phyloP scores from a whole-genome alignment of 2,888 invertebrate species.

The Dicycla oo region DNA sequence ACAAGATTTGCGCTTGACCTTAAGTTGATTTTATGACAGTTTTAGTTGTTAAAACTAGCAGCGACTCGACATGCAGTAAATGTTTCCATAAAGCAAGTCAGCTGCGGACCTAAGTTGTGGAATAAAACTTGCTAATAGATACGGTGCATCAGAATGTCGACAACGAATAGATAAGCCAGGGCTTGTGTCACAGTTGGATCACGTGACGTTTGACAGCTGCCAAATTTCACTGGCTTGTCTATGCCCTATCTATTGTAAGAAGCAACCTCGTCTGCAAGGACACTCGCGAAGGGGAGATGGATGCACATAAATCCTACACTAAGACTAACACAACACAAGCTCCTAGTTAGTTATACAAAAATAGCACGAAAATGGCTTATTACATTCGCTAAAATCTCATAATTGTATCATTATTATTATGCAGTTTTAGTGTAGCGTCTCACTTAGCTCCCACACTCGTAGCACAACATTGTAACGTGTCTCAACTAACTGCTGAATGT shows the following conservation, averaged over 20 bases:
- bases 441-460: slow-evolving; percentile 63
- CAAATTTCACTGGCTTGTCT: slow-evolving; percentile 16
- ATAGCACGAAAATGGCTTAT: slow-evolving; percentile 87
- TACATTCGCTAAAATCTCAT: slow-evolving; percentile 85
- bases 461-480: slow-evolving; percentile 60
- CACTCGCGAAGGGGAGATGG: slow-evolving; percentile 75
- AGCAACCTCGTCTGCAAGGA: slow-evolving; percentile 39
- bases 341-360: slow-evolving; percentile 86
- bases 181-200: slow-evolving; percentile 6
- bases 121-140: slow-evolving; percentile 28
- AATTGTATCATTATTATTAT: slow-evolving; percentile 80
- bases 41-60: slow-evolving; percentile 9
- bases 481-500: slow-evolving; percentile 69
- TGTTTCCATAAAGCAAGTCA: not conserved
- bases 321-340: slow-evolving; percentile 89
- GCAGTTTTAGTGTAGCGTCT: slow-evolving; percentile 83
- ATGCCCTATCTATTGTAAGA: slow-evolving; percentile 11
- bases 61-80: slow-evolving; percentile 1
- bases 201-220: slow-evolving; percentile 3
- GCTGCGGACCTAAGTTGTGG: slow-evolving; percentile 3
- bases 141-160: slow-evolving; percentile 29
- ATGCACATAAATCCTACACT: slow-evolving; percentile 72
- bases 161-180: slow-evolving; percentile 23
- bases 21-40: not conserved
- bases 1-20: slow-evolving; percentile 7